Conservation (phyloP, 1,140 invertebrate genomes). For the Triops longicaudatus region DNA sequence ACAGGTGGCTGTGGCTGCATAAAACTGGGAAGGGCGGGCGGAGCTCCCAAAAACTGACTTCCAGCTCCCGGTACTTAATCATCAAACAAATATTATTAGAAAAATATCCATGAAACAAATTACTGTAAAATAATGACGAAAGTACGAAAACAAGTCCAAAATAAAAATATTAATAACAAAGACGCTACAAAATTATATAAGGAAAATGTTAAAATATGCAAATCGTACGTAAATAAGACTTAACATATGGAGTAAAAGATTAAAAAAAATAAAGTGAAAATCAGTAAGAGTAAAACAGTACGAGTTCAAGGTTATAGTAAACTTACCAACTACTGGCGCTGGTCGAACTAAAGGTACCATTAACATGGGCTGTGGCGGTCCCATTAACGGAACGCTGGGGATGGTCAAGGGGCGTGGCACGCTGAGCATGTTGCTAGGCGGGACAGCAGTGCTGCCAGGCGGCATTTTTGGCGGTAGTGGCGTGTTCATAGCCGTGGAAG, state of each 20-base stretch:
- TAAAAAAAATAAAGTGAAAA: too few species aligned
- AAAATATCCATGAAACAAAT: too few species aligned
- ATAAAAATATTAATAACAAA: constrained; percentile 10
- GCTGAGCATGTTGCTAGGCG: constrained; percentile 27
- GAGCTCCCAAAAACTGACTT: constrained; percentile 13
- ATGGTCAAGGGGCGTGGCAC: constrained; percentile 21
- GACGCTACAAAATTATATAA: constrained; percentile 1
- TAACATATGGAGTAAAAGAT: too few species aligned
- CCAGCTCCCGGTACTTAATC: not conserved
- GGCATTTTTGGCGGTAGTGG: constrained; percentile 68
- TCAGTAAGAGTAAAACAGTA: too few species aligned
- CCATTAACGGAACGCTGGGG: constrained; percentile 25
- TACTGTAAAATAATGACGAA: too few species aligned
- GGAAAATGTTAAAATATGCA: constrained; percentile 4
- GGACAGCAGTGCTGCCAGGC: constrained; percentile 39
- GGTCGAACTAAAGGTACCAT: constrained; percentile 28
- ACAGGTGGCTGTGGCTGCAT: constrained; percentile 33
- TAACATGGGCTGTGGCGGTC: constrained; percentile 31
- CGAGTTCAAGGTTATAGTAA: too few species aligned
- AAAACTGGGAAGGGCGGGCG: constrained; percentile 29
- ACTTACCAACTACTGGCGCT: constrained; percentile 24
- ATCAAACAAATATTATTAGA: too few species aligned
- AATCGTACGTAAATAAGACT: too few species aligned
- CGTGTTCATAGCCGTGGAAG: constrained; percentile 82
- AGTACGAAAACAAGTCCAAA: constrained; percentile 22